These are phyloP conservation scores for Nannospalax galili DNA, from an alignment of 2,113 vertebrate species.

Conservation along the genomic window DNA sequence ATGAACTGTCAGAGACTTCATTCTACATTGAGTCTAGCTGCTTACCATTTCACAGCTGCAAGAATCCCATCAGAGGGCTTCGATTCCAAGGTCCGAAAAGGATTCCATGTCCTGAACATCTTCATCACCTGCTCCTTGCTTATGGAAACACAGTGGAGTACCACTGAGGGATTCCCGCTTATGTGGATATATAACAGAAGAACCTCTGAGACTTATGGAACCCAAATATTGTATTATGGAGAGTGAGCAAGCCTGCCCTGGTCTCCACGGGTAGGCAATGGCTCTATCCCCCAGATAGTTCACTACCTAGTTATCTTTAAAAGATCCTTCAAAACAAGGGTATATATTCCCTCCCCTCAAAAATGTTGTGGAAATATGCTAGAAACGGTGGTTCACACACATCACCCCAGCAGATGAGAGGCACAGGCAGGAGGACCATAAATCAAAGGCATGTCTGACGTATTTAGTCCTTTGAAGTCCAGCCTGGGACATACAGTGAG, in stretches of 20 bases:
- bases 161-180: no score
- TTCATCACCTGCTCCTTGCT: background rate
- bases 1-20: background rate
- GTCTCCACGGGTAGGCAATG: background rate
- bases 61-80: background rate
- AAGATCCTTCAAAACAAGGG: background rate
- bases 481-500: background rate
- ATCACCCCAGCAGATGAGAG: background rate
- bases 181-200: background rate
- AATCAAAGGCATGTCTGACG: background rate
- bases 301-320: background rate
- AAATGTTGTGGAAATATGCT: background rate
- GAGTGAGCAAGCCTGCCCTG: background rate
- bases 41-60: background rate
- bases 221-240: background rate
- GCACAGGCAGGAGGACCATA: background rate
- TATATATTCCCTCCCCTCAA: background rate
- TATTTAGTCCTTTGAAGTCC: background rate
- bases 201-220: background rate
- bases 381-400: no score
- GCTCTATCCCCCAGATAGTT: background rate
- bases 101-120: rapidly evolving
- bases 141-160: background rate
- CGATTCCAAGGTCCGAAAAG: background rate
- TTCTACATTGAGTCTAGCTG: background rate